A percentile compares a stretch with the other conserved stretches of the same genome.
Conservation (phyloP, 1,140 invertebrate genomes). For the Eumeta japonica region DNA sequence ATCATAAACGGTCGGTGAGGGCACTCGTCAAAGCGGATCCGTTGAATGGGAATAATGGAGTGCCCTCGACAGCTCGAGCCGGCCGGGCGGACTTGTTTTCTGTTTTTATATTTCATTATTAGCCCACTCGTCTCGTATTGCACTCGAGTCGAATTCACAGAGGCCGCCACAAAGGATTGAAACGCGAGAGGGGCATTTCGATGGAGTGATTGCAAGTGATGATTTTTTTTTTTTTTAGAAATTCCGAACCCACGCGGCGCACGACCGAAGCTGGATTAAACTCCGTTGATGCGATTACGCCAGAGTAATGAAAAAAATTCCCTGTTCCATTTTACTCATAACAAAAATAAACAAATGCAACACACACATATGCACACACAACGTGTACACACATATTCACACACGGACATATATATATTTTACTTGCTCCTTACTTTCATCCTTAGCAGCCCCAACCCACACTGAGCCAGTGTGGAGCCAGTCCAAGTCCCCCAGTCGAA, state of each 20-base stretch:
- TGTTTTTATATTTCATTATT: conserved; percentile 57
- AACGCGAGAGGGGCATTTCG: conserved; percentile 52
- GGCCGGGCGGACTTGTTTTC: no score
- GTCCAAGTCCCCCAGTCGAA: no score
- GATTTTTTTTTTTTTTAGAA: conserved; percentile 50
- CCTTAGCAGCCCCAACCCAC: no score
- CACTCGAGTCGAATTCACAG: conserved; percentile 50
- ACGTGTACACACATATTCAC: no score
- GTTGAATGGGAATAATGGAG: conserved; percentile 46
- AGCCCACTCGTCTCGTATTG: conserved; percentile 53
- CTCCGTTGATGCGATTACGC: conserved; percentile 51
- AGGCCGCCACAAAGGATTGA: conserved; percentile 53
- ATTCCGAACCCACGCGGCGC: conserved; percentile 51
- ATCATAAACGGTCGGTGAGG: conserved; percentile 41
- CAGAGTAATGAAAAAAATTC: conserved; percentile 51
- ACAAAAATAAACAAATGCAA: no score
- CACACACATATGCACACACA: no score
- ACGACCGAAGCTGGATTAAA: conserved; percentile 45
- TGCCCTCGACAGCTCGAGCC: no score
- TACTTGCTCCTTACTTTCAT: no score
- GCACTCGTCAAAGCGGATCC: conserved; percentile 38
- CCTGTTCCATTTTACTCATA: background rate
- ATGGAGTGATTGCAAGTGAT: conserved; percentile 54
- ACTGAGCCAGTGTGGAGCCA: no score
- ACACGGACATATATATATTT: no score